Evolutionary conservation across 2,888 invertebrate species (phyloP), one percentile per base, ranked within the genome.

Genomic region (Scaptomyza polygonia): DNA sequence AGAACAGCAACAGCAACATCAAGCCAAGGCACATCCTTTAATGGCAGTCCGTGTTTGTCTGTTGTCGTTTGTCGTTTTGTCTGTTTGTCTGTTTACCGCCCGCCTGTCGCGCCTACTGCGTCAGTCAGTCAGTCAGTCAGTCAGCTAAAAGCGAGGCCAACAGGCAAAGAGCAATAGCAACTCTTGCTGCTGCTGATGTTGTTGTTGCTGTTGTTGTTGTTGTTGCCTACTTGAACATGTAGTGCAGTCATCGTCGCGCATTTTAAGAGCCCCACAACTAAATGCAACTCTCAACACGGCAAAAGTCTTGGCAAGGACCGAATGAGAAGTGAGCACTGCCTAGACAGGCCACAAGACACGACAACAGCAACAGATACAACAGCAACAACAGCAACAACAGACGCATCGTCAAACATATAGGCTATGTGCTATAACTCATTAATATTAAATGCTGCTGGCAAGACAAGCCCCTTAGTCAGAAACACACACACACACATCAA

Each of bases 401-500:
- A 84, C 82, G 77, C 88, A 83, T 85, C 88, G 82, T 82, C 88
- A 83, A 84, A 72, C 85, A 81, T 85, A 81, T 87, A 83, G 82
- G 77, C 86, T 85, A 85, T 80, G 83, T 88, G 84, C 84, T 84
- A 77, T 88, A 88, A 88, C 88, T 87, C 88, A 87, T 87, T 87
- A 88, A 87, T 87, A 87, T 87, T 87, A 87, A 88, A 88, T 88
- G 84, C 79, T 74, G 82, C 77, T 73, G 82, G 77, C 82, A 70
- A 79, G 88, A 85, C 82, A 87, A 87, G 88, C 86, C 86, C 79
- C 85, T 79, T 64, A 69, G 75, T 64, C 72, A 64, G 67, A 66
- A 40, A 58, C 47, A 71, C 14, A 71, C 43, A 68, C 63, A 74
- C 55, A 45, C 59, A 55, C 14, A 14, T 39, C 16, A 39, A 39